A percentile compares a stretch with the other conserved stretches of the same genome.
Conservation (phyloP, 2,888 invertebrate species). For the Noctua janthe region DNA sequence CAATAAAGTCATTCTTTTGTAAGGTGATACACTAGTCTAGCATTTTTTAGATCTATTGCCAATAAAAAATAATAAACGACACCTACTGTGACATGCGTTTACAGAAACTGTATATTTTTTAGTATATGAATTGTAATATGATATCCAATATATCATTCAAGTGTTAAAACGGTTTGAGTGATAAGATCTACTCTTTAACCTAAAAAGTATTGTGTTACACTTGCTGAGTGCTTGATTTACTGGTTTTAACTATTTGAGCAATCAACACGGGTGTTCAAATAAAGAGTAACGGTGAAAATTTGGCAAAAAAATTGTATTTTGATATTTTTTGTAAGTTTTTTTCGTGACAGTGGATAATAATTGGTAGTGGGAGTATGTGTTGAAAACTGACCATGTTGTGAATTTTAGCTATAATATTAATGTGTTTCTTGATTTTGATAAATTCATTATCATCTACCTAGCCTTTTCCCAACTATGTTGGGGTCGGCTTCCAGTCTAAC, state of each 20-base stretch:
- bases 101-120: conserved; percentile 49
- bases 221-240: conserved; percentile 53
- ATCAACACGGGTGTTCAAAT: conserved; percentile 34
- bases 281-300: conserved; percentile 21
- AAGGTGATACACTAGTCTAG: conserved; percentile 18
- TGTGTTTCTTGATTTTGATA: neutral
- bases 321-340: neutral
- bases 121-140: conserved; percentile 37
- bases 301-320: neutral
- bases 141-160: conserved; percentile 56
- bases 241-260: conserved; percentile 23
- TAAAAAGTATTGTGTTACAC: conserved; percentile 57
- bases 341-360: neutral
- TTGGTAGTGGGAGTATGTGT: neutral
- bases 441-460: too few species aligned
- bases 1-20: conserved; percentile 28
- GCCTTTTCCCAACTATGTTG: too few species aligned
- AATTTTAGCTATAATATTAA: neutral
- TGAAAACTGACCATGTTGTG: neutral
- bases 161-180: conserved; percentile 48
- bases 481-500: too few species aligned
- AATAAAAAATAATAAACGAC: conserved; percentile 47
- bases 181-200: conserved; percentile 62
- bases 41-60: conserved; percentile 32
- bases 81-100: conserved; percentile 25